Conservation (phyloP, 2,113 vertebrate species). For the Zapus hudsonius region DNA sequence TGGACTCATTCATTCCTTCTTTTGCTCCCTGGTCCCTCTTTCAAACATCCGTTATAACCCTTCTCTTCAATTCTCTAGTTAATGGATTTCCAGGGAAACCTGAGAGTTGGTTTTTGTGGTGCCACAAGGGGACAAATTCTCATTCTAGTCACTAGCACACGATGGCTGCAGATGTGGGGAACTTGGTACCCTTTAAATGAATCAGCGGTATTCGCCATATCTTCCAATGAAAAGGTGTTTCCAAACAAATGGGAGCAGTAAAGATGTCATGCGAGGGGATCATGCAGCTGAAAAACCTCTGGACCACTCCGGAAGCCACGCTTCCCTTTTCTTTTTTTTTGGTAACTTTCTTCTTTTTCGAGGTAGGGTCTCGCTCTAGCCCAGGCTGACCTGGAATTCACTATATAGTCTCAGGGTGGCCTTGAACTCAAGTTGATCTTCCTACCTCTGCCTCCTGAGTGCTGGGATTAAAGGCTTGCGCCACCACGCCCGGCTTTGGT, state of each 20-base stretch:
- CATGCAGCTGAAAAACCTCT: slow-evolving; percentile 69
- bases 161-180: slow-evolving; percentile 88
- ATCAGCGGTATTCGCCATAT: slow-evolving; percentile 92
- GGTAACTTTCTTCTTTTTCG: no score
- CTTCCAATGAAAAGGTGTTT: slow-evolving; percentile 84
- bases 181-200: slow-evolving; percentile 90
- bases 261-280: slow-evolving; percentile 85
- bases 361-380: no score
- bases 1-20: background rate
- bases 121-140: slow-evolving; percentile 87
- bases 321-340: background rate
- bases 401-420: no score
- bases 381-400: no score
- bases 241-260: slow-evolving; percentile 85
- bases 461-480: no score
- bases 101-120: slow-evolving; percentile 77
- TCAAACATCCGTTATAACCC: slow-evolving; percentile 83
- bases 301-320: no score
- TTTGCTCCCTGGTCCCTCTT: background rate
- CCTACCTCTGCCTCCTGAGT: no score
- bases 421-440: no score
- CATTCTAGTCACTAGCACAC: slow-evolving; percentile 89
- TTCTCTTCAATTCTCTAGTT: slow-evolving; percentile 81
- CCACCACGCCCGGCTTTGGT: no score
- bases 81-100: slow-evolving; percentile 91